Conservation (phyloP, 1,140 invertebrate species). For the Cotesia chilonis region DNA sequence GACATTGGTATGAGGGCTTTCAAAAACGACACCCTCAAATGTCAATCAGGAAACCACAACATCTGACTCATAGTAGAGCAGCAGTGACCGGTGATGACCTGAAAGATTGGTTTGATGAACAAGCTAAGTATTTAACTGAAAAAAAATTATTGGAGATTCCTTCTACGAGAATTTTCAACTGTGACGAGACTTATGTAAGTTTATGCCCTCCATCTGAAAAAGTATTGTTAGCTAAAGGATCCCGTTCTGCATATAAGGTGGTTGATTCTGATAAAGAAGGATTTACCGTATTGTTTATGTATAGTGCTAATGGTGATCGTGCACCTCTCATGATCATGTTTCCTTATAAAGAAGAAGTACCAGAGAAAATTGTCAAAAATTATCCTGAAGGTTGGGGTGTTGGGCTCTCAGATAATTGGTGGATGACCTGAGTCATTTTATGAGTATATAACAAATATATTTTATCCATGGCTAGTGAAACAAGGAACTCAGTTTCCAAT, state of each 20-base stretch:
- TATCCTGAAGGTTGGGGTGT: slow-evolving; percentile 52
- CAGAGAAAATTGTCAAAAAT: slow-evolving; percentile 41
- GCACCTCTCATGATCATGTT: slow-evolving; percentile 45
- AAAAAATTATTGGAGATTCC: slow-evolving; percentile 37
- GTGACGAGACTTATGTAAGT: slow-evolving; percentile 47
- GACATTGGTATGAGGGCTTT: slow-evolving; percentile 54
- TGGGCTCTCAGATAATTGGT: slow-evolving; percentile 50
- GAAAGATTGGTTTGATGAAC: slow-evolving; percentile 48
- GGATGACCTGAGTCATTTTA: slow-evolving; percentile 59
- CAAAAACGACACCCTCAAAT: slow-evolving; percentile 48
- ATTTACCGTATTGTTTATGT: slow-evolving; percentile 50
- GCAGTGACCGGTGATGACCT: slow-evolving; percentile 46
- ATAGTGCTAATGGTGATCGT: slow-evolving; percentile 44
- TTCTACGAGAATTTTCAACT: slow-evolving; percentile 41
- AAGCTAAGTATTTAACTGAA: slow-evolving; percentile 46
- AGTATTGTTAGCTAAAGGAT: slow-evolving; percentile 46
- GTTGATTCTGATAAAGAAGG: slow-evolving; percentile 46
- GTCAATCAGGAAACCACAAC: slow-evolving; percentile 39
- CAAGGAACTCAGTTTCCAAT: slow-evolving; percentile 49
- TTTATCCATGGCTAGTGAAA: slow-evolving; percentile 49
- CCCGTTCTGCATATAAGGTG: slow-evolving; percentile 46
- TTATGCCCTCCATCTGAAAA: slow-evolving; percentile 46
- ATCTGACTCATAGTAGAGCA: slow-evolving; percentile 27
- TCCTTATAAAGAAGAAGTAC: slow-evolving; percentile 34
- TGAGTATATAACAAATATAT: slow-evolving; percentile 54